Base-by-base conservation (phyloP, 2,797 vertebrate genomes). In the Sebastes taczanowskii region DNA sequence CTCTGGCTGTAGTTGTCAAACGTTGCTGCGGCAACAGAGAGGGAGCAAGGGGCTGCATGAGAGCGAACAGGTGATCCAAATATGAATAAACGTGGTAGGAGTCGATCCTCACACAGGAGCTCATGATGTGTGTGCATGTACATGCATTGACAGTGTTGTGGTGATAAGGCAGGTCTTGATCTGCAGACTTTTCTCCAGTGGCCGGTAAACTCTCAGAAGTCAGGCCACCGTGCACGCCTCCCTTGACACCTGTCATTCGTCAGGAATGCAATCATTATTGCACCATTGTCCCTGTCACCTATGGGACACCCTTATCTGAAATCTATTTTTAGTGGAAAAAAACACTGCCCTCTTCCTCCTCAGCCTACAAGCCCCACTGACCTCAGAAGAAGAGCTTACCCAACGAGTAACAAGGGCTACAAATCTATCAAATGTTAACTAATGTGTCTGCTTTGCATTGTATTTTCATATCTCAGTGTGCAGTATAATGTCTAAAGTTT, bases 251-350 rank as follows among this genome's bases (percentile, higher is more conserved):
- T 56, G 71, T 83, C 79, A 86, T 74, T 77, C 5, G 10, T 74
- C 78, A 85, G 81, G 91, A 93, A 93, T 92, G 88, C 71, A 78
- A 72, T 85, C 74, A 82, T 91, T 92, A 85, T 86, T 89, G 63
- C 77, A 11, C 79, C 80, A 84, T 87, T 89, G 83, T 89, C 86
- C 89, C 29, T 55, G 74, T 86, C 84, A 82, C 80, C 74, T 63
- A 23, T 79, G 75, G 86, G 62, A 81, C 83, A 80, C 76, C 58
- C 91, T 91, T 93, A 93, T 91, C 92, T 85, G 11, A 71, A 65
- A 82, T 83, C 90, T 91, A 87, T 91, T 88, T 85, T 83, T 53
- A 76, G 78, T 62, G 58, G 46, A 68, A 69, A 77, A 38, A 80
- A 60, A 60, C 74, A 56, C 53, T 34, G 27, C 3, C 52, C 16